A percentile compares a stretch with the other conserved stretches of the same genome.
phyloP scores from a whole-genome alignment of 2,797 vertebrate genomes.

The Sebastolobus alascanus region DNA sequence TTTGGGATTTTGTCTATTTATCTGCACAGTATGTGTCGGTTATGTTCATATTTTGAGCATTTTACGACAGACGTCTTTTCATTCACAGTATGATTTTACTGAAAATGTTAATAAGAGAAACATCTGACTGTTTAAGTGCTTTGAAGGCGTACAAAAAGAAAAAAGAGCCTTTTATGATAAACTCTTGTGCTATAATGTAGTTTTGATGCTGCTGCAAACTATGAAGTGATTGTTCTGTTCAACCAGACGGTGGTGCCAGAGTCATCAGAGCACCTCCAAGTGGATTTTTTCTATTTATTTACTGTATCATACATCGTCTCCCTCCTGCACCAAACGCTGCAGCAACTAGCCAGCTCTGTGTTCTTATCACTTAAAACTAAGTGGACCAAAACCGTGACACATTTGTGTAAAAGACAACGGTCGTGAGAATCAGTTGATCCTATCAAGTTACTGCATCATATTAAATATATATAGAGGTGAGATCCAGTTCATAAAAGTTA shows the following conservation, averaged over 20 bases:
- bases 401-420: background rate
- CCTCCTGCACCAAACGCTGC: background rate
- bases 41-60: constrained; percentile 3
- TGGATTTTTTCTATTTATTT: background rate
- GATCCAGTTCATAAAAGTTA: background rate
- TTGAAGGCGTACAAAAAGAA: background rate
- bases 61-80: background rate
- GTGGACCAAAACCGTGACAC: background rate
- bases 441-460: background rate
- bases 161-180: background rate
- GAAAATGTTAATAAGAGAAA: constrained; percentile 15
- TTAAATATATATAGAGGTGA: background rate
- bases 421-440: background rate
- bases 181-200: background rate
- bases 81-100: background rate
- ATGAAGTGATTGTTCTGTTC: background rate
- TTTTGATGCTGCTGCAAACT: constrained; percentile 3
- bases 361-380: background rate
- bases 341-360: background rate
- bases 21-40: background rate
- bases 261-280: background rate
- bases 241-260: constrained; percentile 32
- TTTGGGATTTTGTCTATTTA: background rate
- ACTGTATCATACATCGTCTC: background rate
- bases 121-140: background rate